Evolutionary conservation across 64 coral and sea anemone genomes (phyloP).

Genomic region (Montipora cactus): DNA sequence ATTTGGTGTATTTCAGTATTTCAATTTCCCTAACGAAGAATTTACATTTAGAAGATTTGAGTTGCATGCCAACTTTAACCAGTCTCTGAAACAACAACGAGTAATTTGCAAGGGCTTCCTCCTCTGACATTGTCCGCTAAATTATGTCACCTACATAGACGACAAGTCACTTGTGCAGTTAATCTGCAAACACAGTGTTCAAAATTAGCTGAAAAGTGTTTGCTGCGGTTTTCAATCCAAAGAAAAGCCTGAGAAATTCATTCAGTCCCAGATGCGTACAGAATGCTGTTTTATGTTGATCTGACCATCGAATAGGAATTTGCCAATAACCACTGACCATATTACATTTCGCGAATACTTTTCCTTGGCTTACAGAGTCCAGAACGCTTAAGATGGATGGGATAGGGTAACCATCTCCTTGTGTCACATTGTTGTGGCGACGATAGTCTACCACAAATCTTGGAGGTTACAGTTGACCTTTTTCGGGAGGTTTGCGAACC

Average conservation of each 20-base stretch:
- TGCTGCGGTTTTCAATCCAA: conserved; percentile 36
- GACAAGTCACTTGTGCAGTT: too few relatives aligned
- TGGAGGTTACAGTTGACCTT: too few relatives aligned
- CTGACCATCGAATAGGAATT: too few relatives aligned
- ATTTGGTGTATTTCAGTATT: conserved; percentile 2
- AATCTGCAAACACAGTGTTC: not conserved
- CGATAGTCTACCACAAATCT: too few relatives aligned
- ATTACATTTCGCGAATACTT: not conserved
- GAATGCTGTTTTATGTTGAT: too few relatives aligned
- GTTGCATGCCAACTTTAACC: not conserved
- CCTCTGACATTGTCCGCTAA: not conserved
- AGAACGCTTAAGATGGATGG: too few relatives aligned
- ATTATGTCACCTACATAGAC: too few relatives aligned
- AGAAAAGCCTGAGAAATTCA: not conserved
- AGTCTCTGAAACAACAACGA: not conserved
- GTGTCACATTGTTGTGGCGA: too few relatives aligned
- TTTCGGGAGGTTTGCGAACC: too few relatives aligned
- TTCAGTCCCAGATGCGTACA: not conserved
- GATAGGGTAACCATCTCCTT: too few relatives aligned
- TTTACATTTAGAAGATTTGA: conserved; percentile 1
- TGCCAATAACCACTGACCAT: conserved; percentile 6
- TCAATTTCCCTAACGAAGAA: conserved; percentile 27
- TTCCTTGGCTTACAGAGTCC: too few relatives aligned
- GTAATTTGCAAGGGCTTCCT: conserved; percentile 6
- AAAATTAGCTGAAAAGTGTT: conserved; percentile 29